Conservation (phyloP, 2,797 vertebrate species). For the Danio tinwini region DNA sequence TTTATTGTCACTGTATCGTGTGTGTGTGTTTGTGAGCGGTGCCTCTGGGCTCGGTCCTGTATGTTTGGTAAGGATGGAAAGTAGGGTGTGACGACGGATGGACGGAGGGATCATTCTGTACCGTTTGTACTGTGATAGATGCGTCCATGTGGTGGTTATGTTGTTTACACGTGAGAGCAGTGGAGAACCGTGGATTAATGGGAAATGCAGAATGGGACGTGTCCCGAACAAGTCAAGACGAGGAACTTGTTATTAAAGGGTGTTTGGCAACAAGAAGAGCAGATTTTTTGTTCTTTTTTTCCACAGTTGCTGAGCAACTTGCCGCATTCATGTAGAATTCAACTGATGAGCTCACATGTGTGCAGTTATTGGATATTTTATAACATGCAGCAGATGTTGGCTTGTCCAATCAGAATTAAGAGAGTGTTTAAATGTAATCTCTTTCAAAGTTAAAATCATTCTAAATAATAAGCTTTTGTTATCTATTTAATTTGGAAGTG, state of each 20-base stretch:
- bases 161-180: background rate
- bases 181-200: conserved; percentile 55
- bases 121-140: background rate
- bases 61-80: conserved; percentile 48
- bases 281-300: background rate
- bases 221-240: conserved; percentile 32
- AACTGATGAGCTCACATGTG: background rate
- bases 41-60: conserved; percentile 44
- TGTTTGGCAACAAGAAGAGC: background rate
- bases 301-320: conserved; percentile 1
- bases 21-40: conserved; percentile 19
- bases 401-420: background rate
- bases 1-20: conserved; percentile 34
- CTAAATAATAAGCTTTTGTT: too few relatives aligned
- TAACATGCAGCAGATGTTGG: background rate
- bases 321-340: conserved; percentile 17
- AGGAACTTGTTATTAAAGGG: conserved; percentile 22
- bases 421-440: background rate
- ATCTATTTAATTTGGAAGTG: too few relatives aligned
- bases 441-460: too few relatives aligned
- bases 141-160: background rate
- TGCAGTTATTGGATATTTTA: background rate
- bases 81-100: conserved; percentile 19
- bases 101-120: conserved; percentile 8
- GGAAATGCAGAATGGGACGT: conserved; percentile 27